These are phyloP conservation scores for Chionomys nivalis DNA, from an alignment of 2,113 vertebrate species.

Conservation along the genomic window DNA sequence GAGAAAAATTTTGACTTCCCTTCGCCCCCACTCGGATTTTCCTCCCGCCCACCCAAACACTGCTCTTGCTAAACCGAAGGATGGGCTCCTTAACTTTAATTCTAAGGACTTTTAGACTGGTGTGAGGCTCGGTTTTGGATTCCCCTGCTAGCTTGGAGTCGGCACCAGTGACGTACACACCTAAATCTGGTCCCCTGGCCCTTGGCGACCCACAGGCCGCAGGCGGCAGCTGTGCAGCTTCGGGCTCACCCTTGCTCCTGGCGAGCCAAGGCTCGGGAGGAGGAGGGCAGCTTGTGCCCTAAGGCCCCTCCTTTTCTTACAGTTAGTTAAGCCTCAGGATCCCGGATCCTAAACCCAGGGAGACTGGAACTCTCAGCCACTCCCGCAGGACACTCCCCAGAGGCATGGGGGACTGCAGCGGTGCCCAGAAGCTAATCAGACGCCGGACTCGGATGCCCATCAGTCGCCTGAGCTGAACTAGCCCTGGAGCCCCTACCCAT, in stretches of 20 bases:
- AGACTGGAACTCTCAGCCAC: constrained; percentile 46
- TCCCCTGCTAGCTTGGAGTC: constrained; percentile 60
- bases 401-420: not conserved
- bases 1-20: constrained; percentile 54
- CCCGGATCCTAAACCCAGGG: constrained; percentile 33
- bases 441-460: not conserved
- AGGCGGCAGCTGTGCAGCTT: constrained; percentile 49
- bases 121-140: not conserved
- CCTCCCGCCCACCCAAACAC: constrained; percentile 58
- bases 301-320: constrained; percentile 51
- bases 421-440: not conserved
- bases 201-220: constrained; percentile 59
- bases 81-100: constrained; percentile 74
- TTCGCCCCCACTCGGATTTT: constrained; percentile 37
- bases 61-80: constrained; percentile 37
- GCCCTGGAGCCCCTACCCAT: not conserved
- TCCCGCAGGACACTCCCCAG: not conserved
- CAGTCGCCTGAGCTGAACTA: not conserved
- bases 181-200: constrained; percentile 74
- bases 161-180: constrained; percentile 72
- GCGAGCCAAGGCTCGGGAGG: not conserved
- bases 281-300: not conserved
- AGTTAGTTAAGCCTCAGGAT: constrained; percentile 51
- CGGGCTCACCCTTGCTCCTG: constrained; percentile 39
- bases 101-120: constrained; percentile 56